Evolutionary conservation across 1,140 invertebrate species (phyloP), one percentile per base, ranked within the genome.

Genomic region (Cecropterus lyciades): DNA sequence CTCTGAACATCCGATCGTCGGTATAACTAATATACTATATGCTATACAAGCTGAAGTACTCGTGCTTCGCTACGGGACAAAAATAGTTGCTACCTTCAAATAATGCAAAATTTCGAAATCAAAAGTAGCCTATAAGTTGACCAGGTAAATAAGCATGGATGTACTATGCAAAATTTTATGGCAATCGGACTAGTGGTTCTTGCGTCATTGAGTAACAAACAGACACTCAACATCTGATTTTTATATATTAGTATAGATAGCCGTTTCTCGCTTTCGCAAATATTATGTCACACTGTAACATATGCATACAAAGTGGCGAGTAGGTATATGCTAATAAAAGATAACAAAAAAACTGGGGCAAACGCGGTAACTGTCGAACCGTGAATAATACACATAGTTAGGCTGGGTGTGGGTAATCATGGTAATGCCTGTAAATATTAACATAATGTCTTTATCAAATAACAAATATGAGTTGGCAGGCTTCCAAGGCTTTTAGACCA

Each of bases 321-420:
- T 52, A 52, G 24, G 24, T 52, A 52, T 11, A 15, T 52, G 27
- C 27, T 30, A n/a, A n/a, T n/a, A n/a, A n/a, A 33, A 33, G 49
- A 52, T 52, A 52, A 13, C 49, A n/a, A 52, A 52, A 52, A 52
- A 52, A 52, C 49, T 52, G 49, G 49, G 49, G 24, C 49, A 52
- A 52, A 24, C 49, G 49, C 49, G n/a, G 20, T 52, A 30, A 52
- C 49, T 30, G 49, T 52, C 49, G 24, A 30, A 30, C 49, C 49
- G 49, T 52, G 49, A 52, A 52, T 52, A 52, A 33, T 52, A 27
- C 24, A 30, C 49, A 37, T 37, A 37, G 33, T 37, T 37, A 52
- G 24, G 49, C 49, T 13, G 15, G 24, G 24, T 52, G 49, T 30
- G 49, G 49, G 49, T 52, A 52, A 52, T 52, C 24, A 17, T 33